These are phyloP conservation scores for Toxonevra muliebris DNA, from an alignment of 2,888 invertebrate genomes.

Conservation along the genomic window DNA sequence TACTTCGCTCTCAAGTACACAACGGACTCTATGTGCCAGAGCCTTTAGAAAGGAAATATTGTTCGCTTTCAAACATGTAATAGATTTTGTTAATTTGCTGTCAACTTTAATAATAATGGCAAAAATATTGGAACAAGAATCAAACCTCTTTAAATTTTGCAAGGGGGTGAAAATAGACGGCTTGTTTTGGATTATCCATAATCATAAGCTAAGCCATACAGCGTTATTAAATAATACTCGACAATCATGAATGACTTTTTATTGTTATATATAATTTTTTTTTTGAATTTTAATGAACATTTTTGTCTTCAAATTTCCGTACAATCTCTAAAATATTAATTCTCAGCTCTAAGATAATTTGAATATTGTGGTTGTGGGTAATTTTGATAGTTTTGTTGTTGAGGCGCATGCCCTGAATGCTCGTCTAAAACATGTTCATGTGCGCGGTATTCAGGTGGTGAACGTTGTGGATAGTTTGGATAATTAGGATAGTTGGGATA, in stretches of 20 bases:
- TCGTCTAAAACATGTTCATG: constrained; percentile 22
- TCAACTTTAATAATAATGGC: no score
- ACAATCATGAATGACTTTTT: background rate
- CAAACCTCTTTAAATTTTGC: no score
- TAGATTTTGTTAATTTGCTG: no score
- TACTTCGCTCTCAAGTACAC: no score
- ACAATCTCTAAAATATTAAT: background rate
- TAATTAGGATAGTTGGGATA: constrained; percentile 23
- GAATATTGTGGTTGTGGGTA: constrained; percentile 13
- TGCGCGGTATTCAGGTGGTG: constrained; percentile 29
- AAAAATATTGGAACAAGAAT: no score
- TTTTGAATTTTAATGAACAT: background rate
- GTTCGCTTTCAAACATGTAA: no score
- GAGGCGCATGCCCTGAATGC: background rate
- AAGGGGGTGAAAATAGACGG: no score
- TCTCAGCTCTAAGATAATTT: background rate
- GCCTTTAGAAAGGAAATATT: no score
- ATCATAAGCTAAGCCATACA: no score
- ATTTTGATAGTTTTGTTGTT: constrained; percentile 9
- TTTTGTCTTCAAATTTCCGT: background rate
- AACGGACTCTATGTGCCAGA: no score
- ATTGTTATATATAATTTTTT: background rate
- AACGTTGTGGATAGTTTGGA: constrained; percentile 26
- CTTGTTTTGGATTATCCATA: no score
- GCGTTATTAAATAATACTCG: no score